These are phyloP conservation scores for Geococcyx californianus DNA, from an alignment of 2,113 vertebrate species.

Conservation along the genomic window DNA sequence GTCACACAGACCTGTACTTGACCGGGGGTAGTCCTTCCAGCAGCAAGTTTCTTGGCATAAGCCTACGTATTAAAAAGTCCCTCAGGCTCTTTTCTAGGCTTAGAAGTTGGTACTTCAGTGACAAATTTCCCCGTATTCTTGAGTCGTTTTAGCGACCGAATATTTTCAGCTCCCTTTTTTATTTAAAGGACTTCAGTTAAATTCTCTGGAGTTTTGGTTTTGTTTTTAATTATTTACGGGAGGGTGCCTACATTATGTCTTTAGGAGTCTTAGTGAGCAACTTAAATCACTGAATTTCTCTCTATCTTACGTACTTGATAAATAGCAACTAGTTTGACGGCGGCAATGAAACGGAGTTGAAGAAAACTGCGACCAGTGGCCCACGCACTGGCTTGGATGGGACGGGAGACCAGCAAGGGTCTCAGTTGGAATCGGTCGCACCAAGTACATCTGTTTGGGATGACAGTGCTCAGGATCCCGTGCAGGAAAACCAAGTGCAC, in stretches of 20 bases:
- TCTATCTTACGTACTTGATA: background rate
- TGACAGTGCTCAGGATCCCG: background rate
- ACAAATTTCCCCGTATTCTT: background rate
- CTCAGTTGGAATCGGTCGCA: background rate
- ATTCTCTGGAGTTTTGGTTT: accelerated
- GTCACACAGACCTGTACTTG: background rate
- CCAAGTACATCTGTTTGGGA: background rate
- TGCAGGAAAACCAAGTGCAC: background rate
- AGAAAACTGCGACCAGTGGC: background rate
- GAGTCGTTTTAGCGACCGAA: background rate
- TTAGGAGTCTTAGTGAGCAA: background rate
- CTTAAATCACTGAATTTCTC: background rate
- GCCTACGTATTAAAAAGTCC: background rate
- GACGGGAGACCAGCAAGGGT: background rate
- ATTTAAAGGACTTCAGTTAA: background rate
- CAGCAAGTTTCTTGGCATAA: background rate
- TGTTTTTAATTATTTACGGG: background rate
- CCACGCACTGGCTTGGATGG: background rate
- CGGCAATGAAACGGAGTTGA: background rate
- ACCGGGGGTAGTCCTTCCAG: background rate
- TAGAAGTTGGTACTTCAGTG: background rate
- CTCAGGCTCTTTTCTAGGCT: background rate
- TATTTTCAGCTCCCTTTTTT: background rate
- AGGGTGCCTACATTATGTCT: background rate
- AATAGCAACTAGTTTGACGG: background rate